Conservation (phyloP, 2,888 invertebrate genomes). For the Hetaerina titia region DNA sequence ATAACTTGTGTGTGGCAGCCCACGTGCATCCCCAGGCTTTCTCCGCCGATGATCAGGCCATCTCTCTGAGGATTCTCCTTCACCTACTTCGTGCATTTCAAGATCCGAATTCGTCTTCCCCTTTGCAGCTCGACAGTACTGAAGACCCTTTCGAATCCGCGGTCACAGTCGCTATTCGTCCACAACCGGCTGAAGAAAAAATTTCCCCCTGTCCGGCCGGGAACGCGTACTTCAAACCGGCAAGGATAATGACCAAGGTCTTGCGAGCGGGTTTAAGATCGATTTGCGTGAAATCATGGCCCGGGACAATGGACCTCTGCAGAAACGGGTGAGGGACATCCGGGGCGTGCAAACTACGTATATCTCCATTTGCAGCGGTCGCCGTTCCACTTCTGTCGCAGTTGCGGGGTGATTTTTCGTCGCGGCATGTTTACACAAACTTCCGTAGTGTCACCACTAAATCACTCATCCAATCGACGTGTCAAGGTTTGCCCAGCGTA, state of each 20-base stretch:
- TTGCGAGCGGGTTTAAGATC: background rate
- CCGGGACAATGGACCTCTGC: background rate
- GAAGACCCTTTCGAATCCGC: background rate
- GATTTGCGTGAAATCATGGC: slow-evolving; percentile 11
- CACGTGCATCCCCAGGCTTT: no score
- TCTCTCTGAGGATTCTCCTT: background rate
- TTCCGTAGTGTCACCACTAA: background rate
- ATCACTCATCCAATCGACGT: background rate
- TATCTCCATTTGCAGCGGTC: background rate
- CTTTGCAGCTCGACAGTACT: background rate
- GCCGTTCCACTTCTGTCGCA: background rate
- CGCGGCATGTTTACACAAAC: background rate
- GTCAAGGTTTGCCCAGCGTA: background rate
- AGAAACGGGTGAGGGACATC: background rate
- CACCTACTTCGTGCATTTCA: background rate
- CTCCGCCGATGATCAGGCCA: no score
- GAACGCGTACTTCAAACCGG: background rate
- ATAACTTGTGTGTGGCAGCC: no score
- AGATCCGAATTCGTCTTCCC: background rate
- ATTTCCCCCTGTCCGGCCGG: background rate
- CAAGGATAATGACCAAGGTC: background rate
- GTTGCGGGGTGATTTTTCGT: background rate
- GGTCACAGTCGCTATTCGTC: background rate
- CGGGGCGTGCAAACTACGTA: background rate
- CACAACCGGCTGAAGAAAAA: background rate